Evolutionary conservation across 1,140 invertebrate species (phyloP).

Genomic region (Trinorchestia longiramus): DNA sequence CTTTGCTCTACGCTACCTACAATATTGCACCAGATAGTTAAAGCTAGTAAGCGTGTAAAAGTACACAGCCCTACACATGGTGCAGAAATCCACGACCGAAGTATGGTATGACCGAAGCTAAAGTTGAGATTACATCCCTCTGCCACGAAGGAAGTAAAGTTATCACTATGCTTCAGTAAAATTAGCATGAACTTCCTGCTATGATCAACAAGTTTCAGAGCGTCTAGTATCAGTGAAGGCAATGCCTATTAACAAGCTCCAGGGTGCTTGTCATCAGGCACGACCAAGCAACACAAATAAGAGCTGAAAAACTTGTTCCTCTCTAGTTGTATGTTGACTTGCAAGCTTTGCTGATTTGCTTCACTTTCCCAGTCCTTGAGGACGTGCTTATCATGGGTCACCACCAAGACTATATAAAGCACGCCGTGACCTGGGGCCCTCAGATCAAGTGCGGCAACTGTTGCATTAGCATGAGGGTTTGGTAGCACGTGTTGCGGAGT

Average conservation of each 20-base stretch:
- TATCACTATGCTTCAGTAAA: not conserved
- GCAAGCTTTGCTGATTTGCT: not conserved
- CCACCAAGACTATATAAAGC: not conserved
- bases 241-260: not conserved
- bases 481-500: not conserved
- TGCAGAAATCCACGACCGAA: not conserved
- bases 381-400: not conserved
- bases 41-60: not conserved
- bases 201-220: not conserved
- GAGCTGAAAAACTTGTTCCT: not conserved
- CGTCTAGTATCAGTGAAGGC: not conserved
- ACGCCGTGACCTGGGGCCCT: not conserved
- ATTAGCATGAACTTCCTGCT: not conserved
- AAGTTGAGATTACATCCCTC: not conserved
- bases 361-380: not conserved
- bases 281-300: not conserved
- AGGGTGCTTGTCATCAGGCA: not conserved
- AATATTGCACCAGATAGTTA: too few species aligned
- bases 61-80: not conserved
- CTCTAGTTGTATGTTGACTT: not conserved
- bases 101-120: not conserved
- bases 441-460: not conserved
- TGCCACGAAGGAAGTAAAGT: not conserved
- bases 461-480: not conserved
- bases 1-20: too few species aligned